phyloP scores from a whole-genome alignment of 1,140 invertebrate species.

The Trichomalopsis sarcophagae region DNA sequence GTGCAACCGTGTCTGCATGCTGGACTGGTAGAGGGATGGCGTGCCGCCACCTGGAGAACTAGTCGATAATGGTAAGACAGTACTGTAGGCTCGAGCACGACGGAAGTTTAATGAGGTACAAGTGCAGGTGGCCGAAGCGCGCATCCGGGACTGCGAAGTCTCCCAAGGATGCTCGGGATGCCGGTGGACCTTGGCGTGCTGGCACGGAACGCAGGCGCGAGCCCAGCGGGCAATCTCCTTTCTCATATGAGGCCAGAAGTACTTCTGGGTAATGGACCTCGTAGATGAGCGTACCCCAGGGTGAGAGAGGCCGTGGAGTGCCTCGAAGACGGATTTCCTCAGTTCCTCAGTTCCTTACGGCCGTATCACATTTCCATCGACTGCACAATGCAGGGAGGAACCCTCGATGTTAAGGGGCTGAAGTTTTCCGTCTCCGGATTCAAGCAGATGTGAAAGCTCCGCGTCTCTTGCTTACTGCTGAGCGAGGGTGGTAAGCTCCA shows the following conservation, averaged over 20 bases:
- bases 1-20: too few relatives aligned
- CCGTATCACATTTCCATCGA: neutral
- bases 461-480: too few relatives aligned
- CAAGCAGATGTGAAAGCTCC: too few relatives aligned
- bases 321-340: neutral
- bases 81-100: neutral
- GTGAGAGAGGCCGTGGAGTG: neutral
- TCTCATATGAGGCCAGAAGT: constrained; percentile 43
- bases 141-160: constrained; percentile 29
- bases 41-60: too few relatives aligned
- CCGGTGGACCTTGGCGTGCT: constrained; percentile 50
- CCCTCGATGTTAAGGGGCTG: too few relatives aligned
- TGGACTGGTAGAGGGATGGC: too few relatives aligned
- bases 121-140: constrained; percentile 57
- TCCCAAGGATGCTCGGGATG: constrained; percentile 44
- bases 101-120: constrained; percentile 23
- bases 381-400: too few relatives aligned
- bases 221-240: constrained; percentile 25
- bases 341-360: neutral
- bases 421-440: too few relatives aligned
- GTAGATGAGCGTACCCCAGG: constrained; percentile 44
- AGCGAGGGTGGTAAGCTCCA: too few relatives aligned
- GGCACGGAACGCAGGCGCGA: constrained; percentile 35
- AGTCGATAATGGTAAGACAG: constrained; percentile 21
- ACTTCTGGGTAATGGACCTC: too few relatives aligned